Evolutionary conservation across 2,888 invertebrate species (phyloP), one percentile per base, ranked within the genome.

Genomic region (Trilocha varians): DNA sequence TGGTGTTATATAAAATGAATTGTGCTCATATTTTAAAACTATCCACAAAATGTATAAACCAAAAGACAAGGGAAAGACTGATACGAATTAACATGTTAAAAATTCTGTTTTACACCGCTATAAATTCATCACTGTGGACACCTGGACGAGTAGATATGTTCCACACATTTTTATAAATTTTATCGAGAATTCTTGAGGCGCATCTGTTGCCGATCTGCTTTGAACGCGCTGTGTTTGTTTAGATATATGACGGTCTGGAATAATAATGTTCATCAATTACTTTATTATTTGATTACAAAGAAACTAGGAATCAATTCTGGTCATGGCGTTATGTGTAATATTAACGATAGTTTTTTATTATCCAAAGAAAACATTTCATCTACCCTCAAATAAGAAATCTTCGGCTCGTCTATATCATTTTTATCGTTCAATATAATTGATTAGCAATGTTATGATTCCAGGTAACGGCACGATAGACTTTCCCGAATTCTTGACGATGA

Each of bases 391-490:
- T n/a, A n/a, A n/a, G n/a, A n/a, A n/a, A n/a, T n/a, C n/a, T n/a
- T n/a, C n/a, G n/a, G n/a, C n/a, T n/a, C n/a, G n/a, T n/a, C n/a
- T n/a, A n/a, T n/a, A n/a, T n/a, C n/a, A n/a, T n/a, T n/a, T n/a
- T n/a, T n/a, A n/a, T n/a, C n/a, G n/a, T n/a, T n/a, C n/a, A n/a
- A n/a, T n/a, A n/a, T 25, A 25, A 25, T 25, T 25, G n/a, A n/a
- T 25, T 25, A 3, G 11, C 11, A 25, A 25, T 33, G n/a, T 45
- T 1, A 37, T 4, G 35, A 47, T 79, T 83, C 44, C 79, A 98
- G 98, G 98, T 73, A 99, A 99, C 87, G 99, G 99, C 74, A 99
- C 98, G 82, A 99, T 99, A 87, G 99, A 99, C 89, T 99, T 99
- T 88, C 98, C 98, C 65, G 99, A 99, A 88, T 99, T 99, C 90